A percentile compares a stretch with the other conserved stretches of the same genome.
These are phyloP conservation scores for Sapayoa aenigma DNA, from an alignment of 2,113 vertebrate genomes.

Conservation along the genomic window DNA sequence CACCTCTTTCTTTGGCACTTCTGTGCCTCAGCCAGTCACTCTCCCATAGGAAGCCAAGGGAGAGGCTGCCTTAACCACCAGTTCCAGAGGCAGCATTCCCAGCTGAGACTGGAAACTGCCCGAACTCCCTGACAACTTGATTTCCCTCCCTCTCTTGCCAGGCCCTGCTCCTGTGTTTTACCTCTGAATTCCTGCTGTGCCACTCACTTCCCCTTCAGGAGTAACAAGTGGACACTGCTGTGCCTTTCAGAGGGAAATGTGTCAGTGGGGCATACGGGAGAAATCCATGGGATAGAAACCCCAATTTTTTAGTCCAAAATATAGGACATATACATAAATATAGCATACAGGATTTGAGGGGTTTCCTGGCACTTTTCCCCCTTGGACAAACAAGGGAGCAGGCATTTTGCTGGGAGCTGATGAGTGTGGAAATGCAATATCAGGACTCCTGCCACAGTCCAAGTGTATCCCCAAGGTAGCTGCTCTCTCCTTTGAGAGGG, in stretches of 20 bases:
- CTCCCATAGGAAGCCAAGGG: background rate
- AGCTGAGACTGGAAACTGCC: background rate
- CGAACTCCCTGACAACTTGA: background rate
- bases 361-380: background rate
- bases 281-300: background rate
- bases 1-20: background rate
- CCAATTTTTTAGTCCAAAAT: background rate
- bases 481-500: slow-evolving; percentile 81
- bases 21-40: background rate
- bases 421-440: background rate
- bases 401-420: background rate
- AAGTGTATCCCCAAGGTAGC: slow-evolving; percentile 20
- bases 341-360: background rate
- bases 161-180: background rate
- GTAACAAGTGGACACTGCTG: background rate
- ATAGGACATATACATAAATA: background rate
- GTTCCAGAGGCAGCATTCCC: background rate
- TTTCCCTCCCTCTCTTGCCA: background rate
- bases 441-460: background rate
- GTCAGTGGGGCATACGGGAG: background rate
- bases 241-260: background rate
- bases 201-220: background rate
- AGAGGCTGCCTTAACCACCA: background rate
- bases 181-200: background rate
- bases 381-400: background rate